Conservation (phyloP, 53 echinoderm and acorn worm species). For the Luidia sarsii region DNA sequence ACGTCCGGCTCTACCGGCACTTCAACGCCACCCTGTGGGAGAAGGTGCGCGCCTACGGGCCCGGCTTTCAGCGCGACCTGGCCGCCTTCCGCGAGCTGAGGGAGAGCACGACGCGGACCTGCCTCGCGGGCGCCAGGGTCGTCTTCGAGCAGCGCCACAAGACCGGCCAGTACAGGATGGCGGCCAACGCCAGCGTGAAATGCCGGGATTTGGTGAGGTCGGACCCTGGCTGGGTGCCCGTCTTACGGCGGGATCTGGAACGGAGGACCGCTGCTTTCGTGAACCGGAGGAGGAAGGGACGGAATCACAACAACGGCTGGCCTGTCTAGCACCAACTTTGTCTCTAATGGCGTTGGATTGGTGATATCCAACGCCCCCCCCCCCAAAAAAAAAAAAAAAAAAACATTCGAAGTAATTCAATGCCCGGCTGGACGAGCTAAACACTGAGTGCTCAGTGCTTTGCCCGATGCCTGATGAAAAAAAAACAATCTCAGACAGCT, state of each 20-base stretch:
- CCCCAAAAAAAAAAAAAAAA: too few relatives aligned
- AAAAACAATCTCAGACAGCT: too few relatives aligned
- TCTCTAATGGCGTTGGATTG: too few relatives aligned
- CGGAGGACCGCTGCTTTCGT: too few relatives aligned
- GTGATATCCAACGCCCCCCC: too few relatives aligned
- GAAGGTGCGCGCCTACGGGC: constrained; percentile 52
- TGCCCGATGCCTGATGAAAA: too few relatives aligned
- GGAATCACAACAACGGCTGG: too few relatives aligned
- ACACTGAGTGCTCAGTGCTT: too few relatives aligned
- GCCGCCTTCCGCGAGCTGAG: constrained; percentile 19
- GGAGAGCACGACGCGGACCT: constrained; percentile 15
- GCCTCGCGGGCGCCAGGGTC: neutral
- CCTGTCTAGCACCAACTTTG: too few relatives aligned
- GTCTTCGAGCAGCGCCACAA: constrained; percentile 1
- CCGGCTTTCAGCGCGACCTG: constrained; percentile 51
- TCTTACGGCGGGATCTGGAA: neutral
- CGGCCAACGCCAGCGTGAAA: neutral
- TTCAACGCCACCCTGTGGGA: constrained; percentile 70
- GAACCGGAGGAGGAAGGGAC: too few relatives aligned
- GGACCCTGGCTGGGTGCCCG: neutral
- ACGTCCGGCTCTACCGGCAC: constrained; percentile 58
- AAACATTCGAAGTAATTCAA: too few relatives aligned
- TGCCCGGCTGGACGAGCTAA: too few relatives aligned
- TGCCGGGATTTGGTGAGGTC: constrained; percentile 9
- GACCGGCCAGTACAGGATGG: neutral